Conservation (phyloP, 1,140 invertebrate species). For the Drosophila sproati region DNA sequence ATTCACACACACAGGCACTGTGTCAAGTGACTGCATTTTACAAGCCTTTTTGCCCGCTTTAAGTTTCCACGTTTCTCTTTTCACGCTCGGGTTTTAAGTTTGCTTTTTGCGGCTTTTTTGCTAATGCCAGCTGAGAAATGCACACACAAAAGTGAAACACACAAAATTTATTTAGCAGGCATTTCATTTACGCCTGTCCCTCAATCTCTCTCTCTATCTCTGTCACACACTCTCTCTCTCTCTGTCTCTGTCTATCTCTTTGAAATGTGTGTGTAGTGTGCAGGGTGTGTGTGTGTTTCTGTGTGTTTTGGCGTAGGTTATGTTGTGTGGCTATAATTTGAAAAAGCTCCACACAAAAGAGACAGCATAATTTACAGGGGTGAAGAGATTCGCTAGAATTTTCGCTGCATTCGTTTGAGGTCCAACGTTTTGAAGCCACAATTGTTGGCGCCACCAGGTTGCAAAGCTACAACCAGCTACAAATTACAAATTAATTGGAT, state of each 20-base stretch:
- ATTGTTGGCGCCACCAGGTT: slow-evolving; percentile 3
- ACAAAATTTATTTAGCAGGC: slow-evolving; percentile 66
- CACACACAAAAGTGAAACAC: slow-evolving; percentile 61
- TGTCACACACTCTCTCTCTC: not conserved
- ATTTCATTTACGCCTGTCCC: slow-evolving; percentile 45
- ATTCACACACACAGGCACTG: slow-evolving; percentile 19
- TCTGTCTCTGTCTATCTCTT: not conserved
- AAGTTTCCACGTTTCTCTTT: slow-evolving; percentile 33
- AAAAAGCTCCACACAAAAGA: slow-evolving; percentile 31
- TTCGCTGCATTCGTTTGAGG: slow-evolving; percentile 37
- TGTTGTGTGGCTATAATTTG: slow-evolving; percentile 18
- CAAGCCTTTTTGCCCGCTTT: slow-evolving; percentile 40
- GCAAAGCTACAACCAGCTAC: slow-evolving; percentile 8
- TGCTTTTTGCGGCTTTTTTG: slow-evolving; percentile 27
- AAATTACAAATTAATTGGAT: slow-evolving; percentile 44
- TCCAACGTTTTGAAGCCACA: slow-evolving; percentile 17
- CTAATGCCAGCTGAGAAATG: slow-evolving; percentile 61
- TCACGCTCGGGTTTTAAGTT: not conserved
- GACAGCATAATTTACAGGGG: slow-evolving; percentile 16
- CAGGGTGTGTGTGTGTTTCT: not conserved
- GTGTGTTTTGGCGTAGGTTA: slow-evolving; percentile 12
- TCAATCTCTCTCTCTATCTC: not conserved
- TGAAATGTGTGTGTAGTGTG: not conserved
- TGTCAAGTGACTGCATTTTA: slow-evolving; percentile 64
- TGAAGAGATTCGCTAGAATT: slow-evolving; percentile 23